A percentile compares a stretch with the other conserved stretches of the same genome.
Conservation (phyloP, 92 coral and sea anemone genomes). For the Paramuricea clavata region DNA sequence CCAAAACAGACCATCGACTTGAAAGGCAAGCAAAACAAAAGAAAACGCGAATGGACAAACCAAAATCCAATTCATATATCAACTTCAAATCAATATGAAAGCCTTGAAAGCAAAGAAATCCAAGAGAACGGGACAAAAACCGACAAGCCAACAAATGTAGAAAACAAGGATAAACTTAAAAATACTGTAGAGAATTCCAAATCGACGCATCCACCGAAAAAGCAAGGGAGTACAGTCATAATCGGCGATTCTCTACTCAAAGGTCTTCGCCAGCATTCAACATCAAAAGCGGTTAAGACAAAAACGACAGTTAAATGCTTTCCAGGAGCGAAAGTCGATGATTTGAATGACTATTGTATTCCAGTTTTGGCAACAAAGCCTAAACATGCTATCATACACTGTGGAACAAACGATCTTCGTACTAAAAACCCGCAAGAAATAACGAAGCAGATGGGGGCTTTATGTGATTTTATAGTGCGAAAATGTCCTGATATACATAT, state of each 20-base stretch:
- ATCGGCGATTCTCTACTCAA: constrained; percentile 11
- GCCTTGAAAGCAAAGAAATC: not conserved
- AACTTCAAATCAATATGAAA: not conserved
- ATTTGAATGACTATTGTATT: not conserved
- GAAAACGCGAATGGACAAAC: not conserved
- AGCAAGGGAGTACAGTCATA: not conserved
- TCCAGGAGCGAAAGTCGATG: not conserved
- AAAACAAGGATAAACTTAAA: not conserved
- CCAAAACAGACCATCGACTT: not conserved
- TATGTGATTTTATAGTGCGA: not conserved
- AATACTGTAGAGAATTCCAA: no score
- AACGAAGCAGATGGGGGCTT: not conserved
- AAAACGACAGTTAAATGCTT: not conserved
- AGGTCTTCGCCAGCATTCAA: not conserved
- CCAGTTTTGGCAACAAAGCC: constrained; percentile 8
- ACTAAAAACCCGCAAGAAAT: not conserved
- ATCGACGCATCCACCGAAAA: not conserved
- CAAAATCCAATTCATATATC: not conserved
- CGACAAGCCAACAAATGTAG: not conserved
- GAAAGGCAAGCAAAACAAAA: not conserved
- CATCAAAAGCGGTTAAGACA: not conserved
- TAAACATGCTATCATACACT: constrained; percentile 6
- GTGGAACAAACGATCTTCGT: not conserved
- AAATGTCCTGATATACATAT: not conserved
- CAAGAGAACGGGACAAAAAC: not conserved